Base-by-base conservation (phyloP, 1,140 invertebrate species). In the Pachypsylla venusta region DNA sequence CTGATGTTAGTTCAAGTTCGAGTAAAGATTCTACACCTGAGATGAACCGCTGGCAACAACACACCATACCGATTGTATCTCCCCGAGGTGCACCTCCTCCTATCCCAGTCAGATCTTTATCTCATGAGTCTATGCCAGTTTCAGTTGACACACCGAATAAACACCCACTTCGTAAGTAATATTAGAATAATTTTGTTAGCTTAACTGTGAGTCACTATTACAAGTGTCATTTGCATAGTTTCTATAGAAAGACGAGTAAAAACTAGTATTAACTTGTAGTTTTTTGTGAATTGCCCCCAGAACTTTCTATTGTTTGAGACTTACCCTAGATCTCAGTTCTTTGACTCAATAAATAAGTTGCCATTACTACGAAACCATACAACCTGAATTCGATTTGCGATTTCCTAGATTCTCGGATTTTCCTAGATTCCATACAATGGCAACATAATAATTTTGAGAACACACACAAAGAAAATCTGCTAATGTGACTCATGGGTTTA, bases 11-110 rank as follows among this genome's bases (percentile, higher is more conserved):
- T 48, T 48, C 42, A 19, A 53, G 62, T 25, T 64, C 25, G 54
- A 3, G 55, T 53, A 5, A 56, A 57, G 20, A 60, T 27, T 14
- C 68, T 62, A 68, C 69, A 24, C 67, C 70, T 7, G 68, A 71
- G 66, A 70, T 70, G 68, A 66, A 68, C 56, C 67, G 72, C 63
- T 61, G 69, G 62, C 69, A 70, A 64, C 62, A 71, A 66, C 55
- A 69, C 2, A 67, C 71, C 56, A 70, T 65, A 22, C 58, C 1
- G 35, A 59, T n/a, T 39, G 57, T 66, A n/a, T 62, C 64, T 26
- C 64, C 65, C 13, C 60, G 65, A 24, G 59, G 39, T 25, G 61
- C 64, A 0, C 64, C 65, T 20, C 65, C 64, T 4, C 63, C 65
- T 16, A 57, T 66, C 16, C 65, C 65, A 54, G 48, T 62, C 4